These are phyloP conservation scores for Cephus pygmeus DNA, from an alignment of 2,888 invertebrate species.

Conservation along the genomic window DNA sequence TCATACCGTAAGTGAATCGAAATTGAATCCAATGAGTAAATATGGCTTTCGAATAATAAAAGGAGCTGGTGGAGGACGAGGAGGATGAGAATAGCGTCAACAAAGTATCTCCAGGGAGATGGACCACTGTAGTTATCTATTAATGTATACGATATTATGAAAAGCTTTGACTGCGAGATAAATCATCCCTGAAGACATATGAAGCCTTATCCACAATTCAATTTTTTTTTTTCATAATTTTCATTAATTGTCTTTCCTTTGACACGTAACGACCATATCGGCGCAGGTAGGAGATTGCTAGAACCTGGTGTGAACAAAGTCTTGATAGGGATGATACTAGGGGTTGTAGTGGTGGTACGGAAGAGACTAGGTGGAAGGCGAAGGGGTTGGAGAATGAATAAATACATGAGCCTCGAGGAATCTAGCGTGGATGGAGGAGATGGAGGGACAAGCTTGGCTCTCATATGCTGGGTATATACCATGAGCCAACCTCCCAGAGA, in stretches of 20 bases:
- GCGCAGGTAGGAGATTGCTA: neutral
- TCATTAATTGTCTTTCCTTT: neutral
- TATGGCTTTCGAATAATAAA: conserved; percentile 50
- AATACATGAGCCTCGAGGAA: neutral
- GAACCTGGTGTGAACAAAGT: conserved; percentile 15
- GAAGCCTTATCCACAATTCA: neutral
- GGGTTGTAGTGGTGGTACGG: neutral
- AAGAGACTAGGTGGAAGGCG: neutral
- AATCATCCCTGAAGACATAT: neutral
- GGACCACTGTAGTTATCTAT: neutral
- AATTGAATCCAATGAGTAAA: conserved; percentile 65
- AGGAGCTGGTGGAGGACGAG: neutral
- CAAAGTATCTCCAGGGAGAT: neutral
- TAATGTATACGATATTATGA: neutral
- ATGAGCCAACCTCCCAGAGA: conserved; percentile 41
- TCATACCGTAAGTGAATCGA: conserved; percentile 61
- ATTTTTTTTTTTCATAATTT: neutral
- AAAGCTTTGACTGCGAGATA: neutral
- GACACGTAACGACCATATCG: neutral
- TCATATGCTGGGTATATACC: conserved; percentile 50
- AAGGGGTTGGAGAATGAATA: neutral
- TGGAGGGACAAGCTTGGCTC: conserved; percentile 47
- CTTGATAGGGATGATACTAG: conserved; percentile 11
- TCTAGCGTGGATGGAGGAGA: conserved; percentile 18
- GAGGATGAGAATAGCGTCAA: neutral